These are phyloP conservation scores for Meteorus cinctellus DNA, from an alignment of 2,888 invertebrate genomes.

Conservation along the genomic window DNA sequence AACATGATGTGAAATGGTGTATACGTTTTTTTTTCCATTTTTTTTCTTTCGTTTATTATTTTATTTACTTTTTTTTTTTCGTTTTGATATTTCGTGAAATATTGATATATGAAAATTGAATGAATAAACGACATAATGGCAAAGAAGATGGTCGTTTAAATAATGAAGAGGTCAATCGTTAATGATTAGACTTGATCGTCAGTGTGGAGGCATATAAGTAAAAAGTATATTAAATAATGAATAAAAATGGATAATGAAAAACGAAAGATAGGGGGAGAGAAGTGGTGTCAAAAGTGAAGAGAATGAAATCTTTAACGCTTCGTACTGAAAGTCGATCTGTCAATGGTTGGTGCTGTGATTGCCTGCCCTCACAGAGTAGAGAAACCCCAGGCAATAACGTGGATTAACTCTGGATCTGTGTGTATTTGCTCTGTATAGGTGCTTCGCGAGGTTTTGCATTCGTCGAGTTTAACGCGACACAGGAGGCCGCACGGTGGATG, in stretches of 20 bases:
- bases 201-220: constrained; percentile 18
- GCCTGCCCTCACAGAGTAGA: constrained; percentile 73
- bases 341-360: constrained; percentile 73
- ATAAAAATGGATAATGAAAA: constrained; percentile 28
- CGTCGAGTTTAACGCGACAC: constrained; percentile 93
- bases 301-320: constrained; percentile 57
- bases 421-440: constrained; percentile 88
- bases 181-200: background rate
- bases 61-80: too few relatives aligned
- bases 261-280: constrained; percentile 26
- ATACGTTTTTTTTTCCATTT: background rate
- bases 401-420: constrained; percentile 74
- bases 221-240: constrained; percentile 30
- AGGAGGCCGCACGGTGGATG: constrained; percentile 93
- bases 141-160: constrained; percentile 26
- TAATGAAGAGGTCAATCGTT: constrained; percentile 7
- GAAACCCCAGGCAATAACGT: constrained; percentile 71
- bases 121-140: constrained; percentile 26
- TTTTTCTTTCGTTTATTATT: background rate
- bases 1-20: background rate
- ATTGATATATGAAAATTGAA: constrained; percentile 27
- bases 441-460: constrained; percentile 87
- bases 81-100: background rate
- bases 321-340: constrained; percentile 69
- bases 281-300: constrained; percentile 56